Evolutionary conservation across 2,888 invertebrate genomes (phyloP).

Genomic region (Phalera bucephala): DNA sequence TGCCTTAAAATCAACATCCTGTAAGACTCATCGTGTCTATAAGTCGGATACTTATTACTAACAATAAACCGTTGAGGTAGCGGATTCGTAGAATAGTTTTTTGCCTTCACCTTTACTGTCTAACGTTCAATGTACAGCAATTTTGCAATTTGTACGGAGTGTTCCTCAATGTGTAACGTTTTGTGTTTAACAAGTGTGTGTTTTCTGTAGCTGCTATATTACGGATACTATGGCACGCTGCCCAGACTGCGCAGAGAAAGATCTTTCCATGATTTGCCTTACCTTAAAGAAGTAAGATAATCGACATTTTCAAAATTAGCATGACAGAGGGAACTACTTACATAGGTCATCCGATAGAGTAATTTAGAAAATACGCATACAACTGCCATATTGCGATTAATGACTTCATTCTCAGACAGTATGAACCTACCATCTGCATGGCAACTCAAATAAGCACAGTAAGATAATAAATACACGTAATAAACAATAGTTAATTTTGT

Average conservation of each 20-base stretch:
- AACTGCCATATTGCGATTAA: background rate
- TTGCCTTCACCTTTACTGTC: conserved; percentile 24
- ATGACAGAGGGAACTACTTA: conserved; percentile 40
- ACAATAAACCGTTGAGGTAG: conserved; percentile 1
- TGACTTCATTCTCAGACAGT: conserved; percentile 1
- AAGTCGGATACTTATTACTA: background rate
- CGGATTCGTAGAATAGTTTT: conserved; percentile 10
- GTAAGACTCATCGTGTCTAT: background rate
- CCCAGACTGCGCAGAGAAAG: conserved; percentile 90
- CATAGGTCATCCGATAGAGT: conserved; percentile 13
- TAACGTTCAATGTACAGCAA: conserved; percentile 10
- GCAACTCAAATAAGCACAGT: conserved; percentile 6
- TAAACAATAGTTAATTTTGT: conserved; percentile 26
- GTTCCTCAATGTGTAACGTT: conserved; percentile 10
- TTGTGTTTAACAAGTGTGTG: conserved; percentile 41
- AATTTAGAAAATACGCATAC: conserved; percentile 6
- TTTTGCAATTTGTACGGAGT: conserved; percentile 10
- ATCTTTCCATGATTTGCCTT: conserved; percentile 90
- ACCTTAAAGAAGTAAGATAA: conserved; percentile 90
- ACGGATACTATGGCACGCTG: conserved; percentile 87
- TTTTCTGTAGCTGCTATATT: conserved; percentile 86
- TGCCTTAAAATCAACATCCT: conserved; percentile 1
- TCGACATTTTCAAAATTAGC: conserved; percentile 45
- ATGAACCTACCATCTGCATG: conserved; percentile 15
- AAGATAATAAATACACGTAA: conserved; percentile 12